Evolutionary conservation across 2,797 vertebrate species (phyloP).

Genomic region (Characodon lateralis): DNA sequence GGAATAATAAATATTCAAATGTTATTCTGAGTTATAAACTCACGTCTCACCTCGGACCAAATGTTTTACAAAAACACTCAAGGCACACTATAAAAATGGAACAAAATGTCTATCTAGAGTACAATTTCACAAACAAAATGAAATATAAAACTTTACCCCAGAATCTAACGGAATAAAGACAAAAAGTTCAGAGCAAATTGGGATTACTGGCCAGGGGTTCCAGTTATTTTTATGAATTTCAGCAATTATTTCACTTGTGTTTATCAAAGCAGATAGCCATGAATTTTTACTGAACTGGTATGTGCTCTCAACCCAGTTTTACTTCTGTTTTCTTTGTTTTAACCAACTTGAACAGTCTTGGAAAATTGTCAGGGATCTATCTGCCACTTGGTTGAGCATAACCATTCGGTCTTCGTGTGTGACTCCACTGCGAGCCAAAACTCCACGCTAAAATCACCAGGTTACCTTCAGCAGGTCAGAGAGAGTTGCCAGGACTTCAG

Average conservation of each 20-base stretch:
- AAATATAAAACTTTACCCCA: neutral
- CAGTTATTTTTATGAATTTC: neutral
- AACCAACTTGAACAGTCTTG: neutral
- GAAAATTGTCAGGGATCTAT: neutral
- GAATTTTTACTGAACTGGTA: no score
- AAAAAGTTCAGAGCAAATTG: neutral
- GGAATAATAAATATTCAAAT: neutral
- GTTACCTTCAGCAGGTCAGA: constrained; percentile 93
- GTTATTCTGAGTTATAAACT: neutral
- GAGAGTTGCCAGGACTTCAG: constrained; percentile 90
- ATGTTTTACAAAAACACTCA: no score
- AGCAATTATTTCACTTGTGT: neutral
- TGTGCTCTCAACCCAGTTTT: neutral
- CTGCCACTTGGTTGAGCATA: neutral
- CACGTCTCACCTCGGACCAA: neutral
- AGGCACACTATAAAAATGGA: neutral
- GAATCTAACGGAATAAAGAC: neutral
- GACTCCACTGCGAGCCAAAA: neutral
- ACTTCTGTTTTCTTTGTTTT: neutral
- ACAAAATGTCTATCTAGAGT: neutral
- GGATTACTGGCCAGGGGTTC: neutral
- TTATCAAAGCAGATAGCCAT: neutral
- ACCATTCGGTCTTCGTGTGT: neutral
- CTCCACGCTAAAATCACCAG: neutral
- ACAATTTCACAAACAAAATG: neutral